A percentile compares a stretch with the other conserved stretches of the same genome.
phyloP scores from a whole-genome alignment of 1,140 invertebrate genomes.

The Cydia amplana region DNA sequence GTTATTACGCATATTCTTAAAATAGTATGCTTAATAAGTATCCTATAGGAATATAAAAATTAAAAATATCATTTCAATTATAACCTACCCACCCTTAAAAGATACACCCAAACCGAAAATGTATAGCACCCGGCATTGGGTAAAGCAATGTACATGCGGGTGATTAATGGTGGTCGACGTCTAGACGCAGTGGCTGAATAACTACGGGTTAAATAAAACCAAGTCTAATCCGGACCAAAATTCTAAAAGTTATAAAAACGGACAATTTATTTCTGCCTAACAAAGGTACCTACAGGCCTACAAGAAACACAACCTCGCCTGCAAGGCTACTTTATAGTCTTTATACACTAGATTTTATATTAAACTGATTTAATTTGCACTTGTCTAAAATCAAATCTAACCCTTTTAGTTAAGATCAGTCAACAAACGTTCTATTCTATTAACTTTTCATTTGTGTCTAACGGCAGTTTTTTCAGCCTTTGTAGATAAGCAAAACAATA shows the following conservation, averaged over 20 bases:
- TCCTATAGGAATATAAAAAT: not conserved
- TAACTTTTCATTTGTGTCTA: too few species aligned
- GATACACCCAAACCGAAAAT: not conserved
- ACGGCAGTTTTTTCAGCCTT: too few species aligned
- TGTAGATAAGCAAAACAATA: too few species aligned
- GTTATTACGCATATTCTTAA: not conserved
- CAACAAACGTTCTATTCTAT: too few species aligned
- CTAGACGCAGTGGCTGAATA: conserved; percentile 10
- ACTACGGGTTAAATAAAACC: conserved; percentile 10
- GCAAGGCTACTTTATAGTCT: too few species aligned
- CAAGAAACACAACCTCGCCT: too few species aligned
- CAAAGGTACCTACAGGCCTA: too few species aligned
- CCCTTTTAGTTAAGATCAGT: too few species aligned
- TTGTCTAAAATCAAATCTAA: too few species aligned
- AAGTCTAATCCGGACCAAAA: not conserved
- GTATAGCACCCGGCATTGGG: conserved; percentile 11
- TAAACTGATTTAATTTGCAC: too few species aligned
- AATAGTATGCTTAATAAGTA: not conserved
- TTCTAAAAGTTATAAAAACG: not conserved
- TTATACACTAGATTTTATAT: too few species aligned
- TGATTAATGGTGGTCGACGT: conserved; percentile 9
- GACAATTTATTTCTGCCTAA: not conserved
- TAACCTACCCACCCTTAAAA: too few species aligned
- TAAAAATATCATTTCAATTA: conserved; percentile 5
- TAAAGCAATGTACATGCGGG: not conserved